Conservation (phyloP, 2,113 vertebrate genomes). For the Paramisgurnus dabryanus region DNA sequence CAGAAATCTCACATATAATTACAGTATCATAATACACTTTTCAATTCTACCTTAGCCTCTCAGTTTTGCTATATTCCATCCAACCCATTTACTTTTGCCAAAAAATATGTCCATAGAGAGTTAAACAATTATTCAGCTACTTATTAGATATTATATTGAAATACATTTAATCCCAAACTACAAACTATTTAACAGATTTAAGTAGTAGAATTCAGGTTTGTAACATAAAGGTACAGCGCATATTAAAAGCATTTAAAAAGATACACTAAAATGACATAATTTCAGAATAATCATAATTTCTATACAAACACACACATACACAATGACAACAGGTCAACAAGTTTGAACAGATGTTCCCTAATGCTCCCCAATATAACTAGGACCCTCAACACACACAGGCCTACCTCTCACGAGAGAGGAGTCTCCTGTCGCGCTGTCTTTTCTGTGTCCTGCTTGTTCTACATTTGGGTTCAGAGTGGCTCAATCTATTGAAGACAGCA, state of each 20-base stretch:
- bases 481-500: constrained; percentile 62
- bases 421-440: constrained; percentile 33
- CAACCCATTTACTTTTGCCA: not conserved
- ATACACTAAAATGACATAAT: not conserved
- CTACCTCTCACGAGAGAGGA: constrained; percentile 38
- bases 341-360: constrained; percentile 14
- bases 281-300: not conserved
- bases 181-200: not conserved
- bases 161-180: not conserved
- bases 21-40: not conserved
- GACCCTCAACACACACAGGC: constrained; percentile 22
- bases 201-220: too few relatives aligned
- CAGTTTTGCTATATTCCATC: not conserved
- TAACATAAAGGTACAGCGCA: too few relatives aligned
- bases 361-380: constrained; percentile 5
- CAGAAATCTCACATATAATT: not conserved
- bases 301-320: not conserved
- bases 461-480: constrained; percentile 61
- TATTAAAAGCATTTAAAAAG: not conserved
- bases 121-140: too few relatives aligned
- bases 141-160: not conserved
- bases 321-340: not conserved
- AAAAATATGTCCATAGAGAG: too few relatives aligned
- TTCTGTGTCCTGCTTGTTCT: constrained; percentile 49
- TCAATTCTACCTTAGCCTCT: not conserved